Evolutionary conservation across 2,797 vertebrate species (phyloP).

Genomic region (Heliangelus exortis): DNA sequence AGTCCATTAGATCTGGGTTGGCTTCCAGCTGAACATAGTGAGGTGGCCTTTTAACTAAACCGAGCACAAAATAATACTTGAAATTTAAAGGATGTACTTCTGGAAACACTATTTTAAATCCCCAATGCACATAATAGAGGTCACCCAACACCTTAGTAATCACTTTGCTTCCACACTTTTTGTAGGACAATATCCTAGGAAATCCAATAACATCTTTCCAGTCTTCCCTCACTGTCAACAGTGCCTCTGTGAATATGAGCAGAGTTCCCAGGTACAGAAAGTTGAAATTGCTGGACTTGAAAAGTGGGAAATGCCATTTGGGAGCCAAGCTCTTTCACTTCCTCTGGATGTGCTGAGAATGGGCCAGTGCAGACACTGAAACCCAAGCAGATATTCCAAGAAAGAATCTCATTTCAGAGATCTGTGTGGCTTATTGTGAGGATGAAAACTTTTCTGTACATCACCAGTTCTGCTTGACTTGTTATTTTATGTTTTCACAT

Average conservation of each 20-base stretch:
- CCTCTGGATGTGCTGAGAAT: not conserved
- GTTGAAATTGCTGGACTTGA: not conserved
- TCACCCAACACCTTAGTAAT: not conserved
- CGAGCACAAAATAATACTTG: not conserved
- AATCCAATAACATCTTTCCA: not conserved
- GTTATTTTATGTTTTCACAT: not conserved
- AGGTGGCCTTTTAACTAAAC: not conserved
- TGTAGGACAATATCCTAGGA: not conserved
- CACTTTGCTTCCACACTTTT: not conserved
- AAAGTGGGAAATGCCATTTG: not conserved
- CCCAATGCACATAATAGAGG: not conserved
- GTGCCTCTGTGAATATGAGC: not conserved
- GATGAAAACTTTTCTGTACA: not conserved
- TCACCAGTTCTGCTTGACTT: not conserved
- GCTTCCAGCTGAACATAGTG: conserved; percentile 5
- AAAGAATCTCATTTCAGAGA: not conserved
- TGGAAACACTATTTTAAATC: not conserved
- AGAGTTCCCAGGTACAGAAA: not conserved
- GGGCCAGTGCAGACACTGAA: not conserved
- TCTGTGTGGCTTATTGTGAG: not conserved
- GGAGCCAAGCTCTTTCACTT: not conserved
- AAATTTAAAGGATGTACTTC: not conserved
- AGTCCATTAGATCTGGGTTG: not conserved
- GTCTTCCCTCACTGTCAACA: not conserved
- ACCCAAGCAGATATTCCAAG: not conserved